Evolutionary conservation across 2,888 invertebrate genomes (phyloP), one percentile per base, ranked within the genome.

Genomic region (Mesorhabditis sp.): DNA sequence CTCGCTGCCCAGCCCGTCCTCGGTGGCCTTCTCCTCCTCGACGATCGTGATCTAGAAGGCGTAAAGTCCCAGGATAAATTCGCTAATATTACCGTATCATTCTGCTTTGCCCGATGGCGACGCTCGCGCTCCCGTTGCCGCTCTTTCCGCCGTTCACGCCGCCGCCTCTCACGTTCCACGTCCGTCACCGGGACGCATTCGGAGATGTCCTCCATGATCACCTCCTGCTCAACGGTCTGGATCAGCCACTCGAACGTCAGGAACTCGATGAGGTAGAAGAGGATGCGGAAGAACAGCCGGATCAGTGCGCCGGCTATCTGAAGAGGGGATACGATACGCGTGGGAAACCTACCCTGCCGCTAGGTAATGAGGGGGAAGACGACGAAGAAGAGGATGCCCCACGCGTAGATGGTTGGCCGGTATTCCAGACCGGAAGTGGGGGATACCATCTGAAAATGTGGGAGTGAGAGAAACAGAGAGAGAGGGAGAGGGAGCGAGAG

Each of bases 301-400:
- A 50, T 10, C 10, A 50, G 7, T 10, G 58, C 58, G 58, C 10
- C 58, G 7, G 58, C n/a, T 50, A 50, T n/a, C 58, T 50, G 58
- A n/a, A 50, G n/a, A 50, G 7, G 58, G 7, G n/a, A 50, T 13
- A 50, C 7, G n/a, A 50, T 50, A 50, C 10, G n/a, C n/a, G 10
- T 50, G n/a, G 58, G n/a, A 13, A 50, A 2, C 58, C 69, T n/a
- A 73, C 73, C 65, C 67, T 68, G n/a, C 72, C 72, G 43, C 62
- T 68, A 76, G 62, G 66, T 76, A 76, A 76, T 70, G 13, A 69
- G 43, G 6, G 76, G 75, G 62, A 74, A 77, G 0, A 77, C 67
- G 42, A 67, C 68, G 43, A 76, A 74, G 65, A 77, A 58, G 43
- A 77, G 10, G 58, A 77, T 65, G 65, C 70, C 41, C 62, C 70